phyloP scores from a whole-genome alignment of 2,888 invertebrate genomes.

The Ichneumoninae sp. region DNA sequence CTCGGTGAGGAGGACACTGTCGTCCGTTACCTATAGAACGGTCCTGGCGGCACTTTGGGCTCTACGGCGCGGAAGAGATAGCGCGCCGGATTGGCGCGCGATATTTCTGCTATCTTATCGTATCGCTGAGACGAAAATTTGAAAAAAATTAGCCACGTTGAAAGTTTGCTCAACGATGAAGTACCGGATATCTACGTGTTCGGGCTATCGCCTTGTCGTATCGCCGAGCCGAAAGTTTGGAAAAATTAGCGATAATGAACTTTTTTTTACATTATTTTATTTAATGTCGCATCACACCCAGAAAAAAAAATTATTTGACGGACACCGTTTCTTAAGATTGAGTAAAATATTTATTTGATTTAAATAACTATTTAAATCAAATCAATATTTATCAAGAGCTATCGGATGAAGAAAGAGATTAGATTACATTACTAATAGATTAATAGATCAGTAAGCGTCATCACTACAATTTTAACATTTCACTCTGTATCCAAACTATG shows the following conservation, averaged over 20 bases:
- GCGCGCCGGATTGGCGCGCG: conserved; percentile 51
- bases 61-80: conserved; percentile 72
- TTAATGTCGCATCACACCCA: too few relatives aligned
- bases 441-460: too few relatives aligned
- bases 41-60: conserved; percentile 58
- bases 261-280: too few relatives aligned
- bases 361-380: too few relatives aligned
- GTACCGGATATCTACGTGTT: background rate
- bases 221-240: conserved; percentile 24
- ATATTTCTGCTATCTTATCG: conserved; percentile 29
- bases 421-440: too few relatives aligned
- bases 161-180: conserved; percentile 26
- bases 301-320: too few relatives aligned
- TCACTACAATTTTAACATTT: too few relatives aligned
- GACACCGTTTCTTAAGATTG: too few relatives aligned
- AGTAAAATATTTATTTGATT: too few relatives aligned
- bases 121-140: conserved; percentile 44
- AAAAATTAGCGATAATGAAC: conserved; percentile 35
- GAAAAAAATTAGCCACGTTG: conserved; percentile 43
- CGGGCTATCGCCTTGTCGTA: background rate
- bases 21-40: conserved; percentile 20
- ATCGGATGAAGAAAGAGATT: too few relatives aligned
- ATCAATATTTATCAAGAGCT: too few relatives aligned
- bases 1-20: conserved; percentile 30
- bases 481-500: too few relatives aligned